These are phyloP conservation scores for Cactoblastis cactorum DNA, from an alignment of 2,888 invertebrate species.

Conservation along the genomic window DNA sequence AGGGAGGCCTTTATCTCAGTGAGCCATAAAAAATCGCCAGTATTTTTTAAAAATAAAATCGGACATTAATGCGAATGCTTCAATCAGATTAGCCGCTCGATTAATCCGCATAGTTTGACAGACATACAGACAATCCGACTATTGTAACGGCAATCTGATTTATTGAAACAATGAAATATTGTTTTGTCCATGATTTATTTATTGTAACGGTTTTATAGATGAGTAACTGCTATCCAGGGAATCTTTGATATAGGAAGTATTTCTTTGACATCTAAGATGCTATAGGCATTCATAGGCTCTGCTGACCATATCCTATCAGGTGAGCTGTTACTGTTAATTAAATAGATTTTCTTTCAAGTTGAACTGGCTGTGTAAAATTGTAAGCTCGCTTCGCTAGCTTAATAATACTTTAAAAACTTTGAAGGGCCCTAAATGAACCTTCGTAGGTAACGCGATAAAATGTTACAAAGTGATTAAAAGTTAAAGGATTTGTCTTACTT, in stretches of 20 bases:
- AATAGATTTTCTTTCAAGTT: no score
- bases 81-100: slow-evolving; percentile 16
- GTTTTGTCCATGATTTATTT: neutral
- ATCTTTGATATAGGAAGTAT: no score
- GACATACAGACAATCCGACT: slow-evolving; percentile 15
- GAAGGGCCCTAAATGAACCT: slow-evolving; percentile 14
- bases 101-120: slow-evolving; percentile 22
- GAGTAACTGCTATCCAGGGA: no score
- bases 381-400: neutral
- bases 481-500: slow-evolving; percentile 20
- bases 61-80: neutral
- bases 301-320: no score
- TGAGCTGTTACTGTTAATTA: no score
- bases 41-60: no score
- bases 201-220: neutral
- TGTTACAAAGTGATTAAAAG: slow-evolving; percentile 17
- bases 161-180: slow-evolving; percentile 8
- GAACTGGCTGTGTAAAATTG: no score
- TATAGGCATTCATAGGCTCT: no score
- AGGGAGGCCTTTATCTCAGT: no score
- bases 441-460: slow-evolving; percentile 12
- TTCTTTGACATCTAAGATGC: no score
- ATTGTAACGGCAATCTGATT: slow-evolving; percentile 18
- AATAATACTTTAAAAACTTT: slow-evolving; percentile 4
- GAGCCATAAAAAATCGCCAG: no score